A percentile compares a stretch with the other conserved stretches of the same genome.
Conservation (phyloP, 2,113 vertebrate species). For the Sclerurus mexicanus region DNA sequence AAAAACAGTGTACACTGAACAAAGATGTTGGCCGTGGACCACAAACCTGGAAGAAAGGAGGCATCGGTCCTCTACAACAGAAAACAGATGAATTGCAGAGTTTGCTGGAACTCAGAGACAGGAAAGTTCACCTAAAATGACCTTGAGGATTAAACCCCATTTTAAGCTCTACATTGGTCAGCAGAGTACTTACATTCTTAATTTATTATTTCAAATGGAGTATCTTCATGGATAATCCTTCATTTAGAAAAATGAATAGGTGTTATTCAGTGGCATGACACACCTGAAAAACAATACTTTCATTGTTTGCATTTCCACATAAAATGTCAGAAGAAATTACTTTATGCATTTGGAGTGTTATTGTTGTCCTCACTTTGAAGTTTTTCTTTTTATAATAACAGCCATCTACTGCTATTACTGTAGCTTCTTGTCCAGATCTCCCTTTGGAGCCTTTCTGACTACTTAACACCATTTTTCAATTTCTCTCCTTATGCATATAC, state of each 20-base stretch:
- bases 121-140: not conserved
- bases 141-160: not conserved
- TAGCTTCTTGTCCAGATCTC: conserved; percentile 53
- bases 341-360: not conserved
- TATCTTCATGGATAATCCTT: not conserved
- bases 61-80: not conserved
- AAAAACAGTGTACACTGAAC: not conserved
- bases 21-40: not conserved
- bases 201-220: not conserved
- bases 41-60: not conserved
- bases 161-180: not conserved
- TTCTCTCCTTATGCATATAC: conserved; percentile 59
- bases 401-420: conserved; percentile 38
- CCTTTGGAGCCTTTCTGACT: conserved; percentile 69
- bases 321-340: not conserved
- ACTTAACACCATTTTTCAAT: conserved; percentile 76
- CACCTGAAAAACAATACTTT: not conserved
- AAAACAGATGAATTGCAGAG: not conserved
- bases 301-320: not conserved
- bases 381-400: conserved; percentile 39
- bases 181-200: not conserved
- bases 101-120: not conserved
- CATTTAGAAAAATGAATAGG: not conserved
- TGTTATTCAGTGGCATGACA: not conserved
- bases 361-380: not conserved